phyloP scores from a whole-genome alignment of 2,888 invertebrate genomes.

The Phaedon cochleariae region DNA sequence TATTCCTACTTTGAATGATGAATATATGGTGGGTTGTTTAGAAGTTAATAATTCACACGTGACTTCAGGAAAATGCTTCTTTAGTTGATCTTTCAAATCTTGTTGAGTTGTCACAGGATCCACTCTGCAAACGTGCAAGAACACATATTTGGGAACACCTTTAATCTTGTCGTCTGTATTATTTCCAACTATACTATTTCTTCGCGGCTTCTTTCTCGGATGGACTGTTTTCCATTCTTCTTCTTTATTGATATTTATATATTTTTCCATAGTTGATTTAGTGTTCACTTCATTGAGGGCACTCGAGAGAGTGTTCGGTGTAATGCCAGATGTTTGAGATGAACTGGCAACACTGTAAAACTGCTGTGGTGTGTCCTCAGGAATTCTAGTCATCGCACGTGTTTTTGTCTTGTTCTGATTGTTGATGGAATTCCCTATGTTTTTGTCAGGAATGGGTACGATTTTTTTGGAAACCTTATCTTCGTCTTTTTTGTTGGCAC shows the following conservation, averaged over 20 bases:
- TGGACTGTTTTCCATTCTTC: background rate
- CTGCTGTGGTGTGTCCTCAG: constrained; percentile 9
- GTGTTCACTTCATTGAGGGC: background rate
- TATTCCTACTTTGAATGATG: too few relatives aligned
- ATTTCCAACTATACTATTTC: background rate
- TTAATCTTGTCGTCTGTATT: too few relatives aligned
- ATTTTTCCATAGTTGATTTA: constrained; percentile 11
- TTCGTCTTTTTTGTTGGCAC: constrained; percentile 13
- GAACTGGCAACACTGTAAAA: constrained; percentile 7
- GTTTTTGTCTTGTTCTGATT: background rate
- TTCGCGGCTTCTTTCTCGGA: background rate
- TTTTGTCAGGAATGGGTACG: background rate
- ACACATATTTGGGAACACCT: background rate
- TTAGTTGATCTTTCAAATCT: too few relatives aligned
- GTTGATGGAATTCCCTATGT: constrained; percentile 1
- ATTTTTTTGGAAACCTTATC: constrained; percentile 2
- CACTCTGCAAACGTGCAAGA: too few relatives aligned
- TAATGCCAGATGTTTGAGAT: constrained; percentile 3
- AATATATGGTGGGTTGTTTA: too few relatives aligned
- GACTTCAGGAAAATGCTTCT: too few relatives aligned
- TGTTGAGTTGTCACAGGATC: too few relatives aligned
- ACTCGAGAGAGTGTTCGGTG: background rate
- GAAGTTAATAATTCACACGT: too few relatives aligned
- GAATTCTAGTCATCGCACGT: constrained; percentile 3
- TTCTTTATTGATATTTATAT: background rate